Evolutionary conservation across 2,888 invertebrate genomes (phyloP).

Genomic region (Cyrtodaria siliqua): DNA sequence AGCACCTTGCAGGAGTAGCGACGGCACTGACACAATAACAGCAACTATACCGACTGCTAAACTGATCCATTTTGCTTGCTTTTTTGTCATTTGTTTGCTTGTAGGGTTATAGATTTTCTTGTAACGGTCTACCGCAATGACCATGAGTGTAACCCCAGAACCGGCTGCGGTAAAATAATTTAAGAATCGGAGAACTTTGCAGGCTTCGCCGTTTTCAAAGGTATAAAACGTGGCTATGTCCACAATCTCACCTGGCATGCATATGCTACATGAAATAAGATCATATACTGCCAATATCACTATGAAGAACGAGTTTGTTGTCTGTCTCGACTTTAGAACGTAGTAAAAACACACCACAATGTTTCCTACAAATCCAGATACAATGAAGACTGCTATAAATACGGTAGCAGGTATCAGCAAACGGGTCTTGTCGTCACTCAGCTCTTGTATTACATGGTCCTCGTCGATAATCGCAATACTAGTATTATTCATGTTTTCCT

Average conservation of each 20-base stretch:
- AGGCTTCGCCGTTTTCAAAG: slow-evolving; percentile 20
- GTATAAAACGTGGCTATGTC: slow-evolving; percentile 20
- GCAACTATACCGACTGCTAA: slow-evolving; percentile 16
- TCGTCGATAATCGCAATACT: too few species aligned
- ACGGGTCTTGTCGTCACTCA: slow-evolving; percentile 30
- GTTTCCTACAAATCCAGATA: slow-evolving; percentile 28
- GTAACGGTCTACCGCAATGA: slow-evolving; percentile 29
- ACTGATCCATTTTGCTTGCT: slow-evolving; percentile 3
- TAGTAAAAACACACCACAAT: slow-evolving; percentile 30
- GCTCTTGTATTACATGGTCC: not conserved
- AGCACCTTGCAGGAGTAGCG: slow-evolving; percentile 10
- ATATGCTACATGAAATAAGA: slow-evolving; percentile 19
- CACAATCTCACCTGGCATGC: slow-evolving; percentile 40
- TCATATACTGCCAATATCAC: slow-evolving; percentile 24
- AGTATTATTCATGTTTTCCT: too few species aligned
- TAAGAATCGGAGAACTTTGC: slow-evolving; percentile 25
- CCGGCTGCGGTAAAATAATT: slow-evolving; percentile 23
- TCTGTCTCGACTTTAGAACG: slow-evolving; percentile 7
- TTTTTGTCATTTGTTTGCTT: slow-evolving; percentile 10
- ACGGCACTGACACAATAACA: slow-evolving; percentile 8
- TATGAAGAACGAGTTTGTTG: slow-evolving; percentile 26
- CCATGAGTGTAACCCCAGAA: slow-evolving; percentile 15
- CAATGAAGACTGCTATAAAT: slow-evolving; percentile 21
- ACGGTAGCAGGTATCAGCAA: slow-evolving; percentile 31
- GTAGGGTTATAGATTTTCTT: slow-evolving; percentile 24